Evolutionary conservation across 2,797 vertebrate species (phyloP).

Genomic region (Falco columbarius): DNA sequence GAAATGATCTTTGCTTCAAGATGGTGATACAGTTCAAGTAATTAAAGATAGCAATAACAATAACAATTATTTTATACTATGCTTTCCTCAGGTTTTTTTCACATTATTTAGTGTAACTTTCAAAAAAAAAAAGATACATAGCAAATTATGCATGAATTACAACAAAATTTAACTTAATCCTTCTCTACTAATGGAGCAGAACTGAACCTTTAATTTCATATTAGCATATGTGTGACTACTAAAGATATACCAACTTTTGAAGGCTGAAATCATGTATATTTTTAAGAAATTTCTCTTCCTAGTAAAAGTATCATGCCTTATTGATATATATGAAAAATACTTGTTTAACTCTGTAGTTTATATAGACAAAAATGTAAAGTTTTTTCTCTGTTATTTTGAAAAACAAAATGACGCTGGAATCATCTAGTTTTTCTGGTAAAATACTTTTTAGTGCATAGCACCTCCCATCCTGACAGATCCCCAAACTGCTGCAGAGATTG

Average conservation of each 20-base stretch:
- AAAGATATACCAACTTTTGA: background rate
- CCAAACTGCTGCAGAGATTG: constrained; percentile 1
- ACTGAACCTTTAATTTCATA: background rate
- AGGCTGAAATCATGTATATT: background rate
- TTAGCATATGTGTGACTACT: background rate
- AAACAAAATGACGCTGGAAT: background rate
- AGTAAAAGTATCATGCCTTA: background rate
- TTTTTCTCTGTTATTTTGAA: background rate
- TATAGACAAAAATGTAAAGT: background rate
- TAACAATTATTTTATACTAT: background rate
- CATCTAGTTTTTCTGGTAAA: background rate
- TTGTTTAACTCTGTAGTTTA: background rate
- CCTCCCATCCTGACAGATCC: constrained; percentile 1
- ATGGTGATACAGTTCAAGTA: background rate
- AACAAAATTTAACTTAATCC: background rate
- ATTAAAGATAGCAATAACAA: background rate
- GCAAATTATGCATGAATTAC: background rate
- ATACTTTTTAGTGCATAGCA: background rate
- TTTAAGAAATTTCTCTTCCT: background rate
- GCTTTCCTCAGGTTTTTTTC: background rate
- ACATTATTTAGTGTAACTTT: background rate
- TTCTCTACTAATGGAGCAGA: background rate
- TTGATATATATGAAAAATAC: background rate
- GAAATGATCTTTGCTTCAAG: background rate
- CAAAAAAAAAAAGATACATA: background rate